Base-by-base conservation (phyloP, 2,888 invertebrate species). In the Dryobotodes eremita region DNA sequence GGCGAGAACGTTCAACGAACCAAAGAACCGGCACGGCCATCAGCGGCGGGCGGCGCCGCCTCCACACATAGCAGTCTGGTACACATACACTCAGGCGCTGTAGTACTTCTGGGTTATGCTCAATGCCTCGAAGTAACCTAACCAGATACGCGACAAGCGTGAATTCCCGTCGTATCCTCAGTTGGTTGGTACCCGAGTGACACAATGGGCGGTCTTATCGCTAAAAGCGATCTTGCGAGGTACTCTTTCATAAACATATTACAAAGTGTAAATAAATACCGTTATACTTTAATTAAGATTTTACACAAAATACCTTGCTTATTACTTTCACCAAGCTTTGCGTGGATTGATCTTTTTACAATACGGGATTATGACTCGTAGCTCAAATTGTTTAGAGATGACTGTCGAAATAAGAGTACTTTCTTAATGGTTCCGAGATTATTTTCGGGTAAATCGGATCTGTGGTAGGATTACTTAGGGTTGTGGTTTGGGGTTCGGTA, bases 331-430 rank as follows among this genome's bases (percentile, higher is more conserved):
- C 13, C 76, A 5, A 65, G 20, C 0, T 20, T 17, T 5, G 2
- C 3, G 50, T 46, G 55, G 20, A 82, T 61, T 42, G 23, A 66
- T 66, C n/a, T 61, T 23, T 66, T 75, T n/a, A 50, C 17, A 55
- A 57, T 42, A 65, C 17, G n/a, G 1, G 42, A 70, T 74, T 81
- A 36, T 26, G 70, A 10, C 46, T 53, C 23, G 1, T 2, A 13
- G 59, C 42, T n/a, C 42, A 70, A 55, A 15, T 46, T 53, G 64
- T 59, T 65, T 65, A 82, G 20, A 50, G 83, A 71, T 36, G n/a
- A 11, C 61, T 57, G 26, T 64, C 31, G n/a, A 48, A 77, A 77
- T 66, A 20, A 8, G 13, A 15, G 50, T 53, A 31, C 13, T 48
- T 31, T 31, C 36, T 36, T 61, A 42, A 36, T 59, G 36, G 23